Evolutionary conservation across 2,888 invertebrate species (phyloP).

Genomic region (Pasiphila rectangulata): DNA sequence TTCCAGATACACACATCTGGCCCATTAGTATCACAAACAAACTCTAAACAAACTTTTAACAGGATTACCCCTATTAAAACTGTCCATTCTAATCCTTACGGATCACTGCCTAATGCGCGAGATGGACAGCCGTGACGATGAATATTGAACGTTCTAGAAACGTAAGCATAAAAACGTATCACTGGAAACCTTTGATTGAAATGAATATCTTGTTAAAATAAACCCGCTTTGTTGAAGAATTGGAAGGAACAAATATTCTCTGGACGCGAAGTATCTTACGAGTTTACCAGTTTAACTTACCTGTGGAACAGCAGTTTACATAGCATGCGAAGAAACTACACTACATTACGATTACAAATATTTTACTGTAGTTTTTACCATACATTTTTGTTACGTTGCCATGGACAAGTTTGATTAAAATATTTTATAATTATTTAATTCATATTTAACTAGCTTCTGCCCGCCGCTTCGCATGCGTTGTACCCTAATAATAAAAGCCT

Average conservation of each 20-base stretch:
- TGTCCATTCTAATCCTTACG: constrained; percentile 34
- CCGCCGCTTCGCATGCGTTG: no score
- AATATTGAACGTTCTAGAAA: constrained; percentile 50
- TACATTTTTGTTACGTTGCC: no score
- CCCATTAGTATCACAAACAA: constrained; percentile 17
- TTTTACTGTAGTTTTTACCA: no score
- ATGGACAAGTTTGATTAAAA: no score
- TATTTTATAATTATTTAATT: no score
- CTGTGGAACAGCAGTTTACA: no score
- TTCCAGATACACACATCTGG: background rate
- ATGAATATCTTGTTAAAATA: constrained; percentile 53
- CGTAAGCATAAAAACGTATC: constrained; percentile 25
- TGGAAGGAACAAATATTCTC: background rate
- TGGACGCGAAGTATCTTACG: constrained; percentile 1
- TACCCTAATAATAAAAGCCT: no score
- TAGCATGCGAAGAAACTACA: no score
- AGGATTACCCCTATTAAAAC: constrained; percentile 25
- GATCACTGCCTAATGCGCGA: constrained; percentile 65
- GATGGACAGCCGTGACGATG: constrained; percentile 66
- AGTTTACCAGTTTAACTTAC: no score
- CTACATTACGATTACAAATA: no score
- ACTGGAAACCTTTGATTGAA: constrained; percentile 42
- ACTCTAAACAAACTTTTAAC: constrained; percentile 30
- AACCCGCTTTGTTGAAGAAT: constrained; percentile 55
- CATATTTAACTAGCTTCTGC: no score